Evolutionary conservation across 2,797 vertebrate species (phyloP), one percentile per base, ranked within the genome.

Genomic region (Chelon auratus): DNA sequence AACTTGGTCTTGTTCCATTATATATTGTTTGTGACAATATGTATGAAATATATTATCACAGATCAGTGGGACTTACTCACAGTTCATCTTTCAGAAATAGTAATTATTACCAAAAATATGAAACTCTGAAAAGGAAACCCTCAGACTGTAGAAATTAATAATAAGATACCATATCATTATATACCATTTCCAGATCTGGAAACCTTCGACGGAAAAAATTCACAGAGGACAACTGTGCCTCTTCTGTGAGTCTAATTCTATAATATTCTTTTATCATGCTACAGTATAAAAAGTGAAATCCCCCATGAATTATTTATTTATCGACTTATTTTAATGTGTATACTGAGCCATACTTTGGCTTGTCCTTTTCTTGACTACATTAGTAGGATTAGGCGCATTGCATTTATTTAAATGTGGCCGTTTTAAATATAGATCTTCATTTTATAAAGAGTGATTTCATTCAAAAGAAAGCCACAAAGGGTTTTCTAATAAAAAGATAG

Each of bases 211-310:
- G n/a, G 17, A 36, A 51, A 3, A 51, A 61, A 65, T 55, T 18
- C 42, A 54, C 24, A 50, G 11, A 26, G 33, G 24, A 26, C 24
- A 26, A 1, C 15, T 10, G n/a, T 54, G 48, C 15, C 56, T 71
- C 62, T 56, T 71, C 57, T 36, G 22, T 15, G 9, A 22, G 24
- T 13, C 39, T 10, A 22, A 60, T 33, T 33, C 8, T 68, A 14
- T 58, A 52, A 65, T 53, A 53, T 36, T 52, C 26, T 59, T 65
- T 58, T 52, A 58, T 52, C 14, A 17, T 56, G 5, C 14, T 22
- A 22, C 15, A 42, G 17, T 26, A 67, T 12, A 57, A 67, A 24
- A 39, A 15, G 14, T 30, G 7, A 33, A 7, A 12, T 42, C 50
- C 11, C 1, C 11, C 13, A 20, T 58, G 10, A 72, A 71, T 9